These are phyloP conservation scores for Hipparchia sbordonii DNA, from an alignment of 2,888 invertebrate genomes.

Conservation along the genomic window DNA sequence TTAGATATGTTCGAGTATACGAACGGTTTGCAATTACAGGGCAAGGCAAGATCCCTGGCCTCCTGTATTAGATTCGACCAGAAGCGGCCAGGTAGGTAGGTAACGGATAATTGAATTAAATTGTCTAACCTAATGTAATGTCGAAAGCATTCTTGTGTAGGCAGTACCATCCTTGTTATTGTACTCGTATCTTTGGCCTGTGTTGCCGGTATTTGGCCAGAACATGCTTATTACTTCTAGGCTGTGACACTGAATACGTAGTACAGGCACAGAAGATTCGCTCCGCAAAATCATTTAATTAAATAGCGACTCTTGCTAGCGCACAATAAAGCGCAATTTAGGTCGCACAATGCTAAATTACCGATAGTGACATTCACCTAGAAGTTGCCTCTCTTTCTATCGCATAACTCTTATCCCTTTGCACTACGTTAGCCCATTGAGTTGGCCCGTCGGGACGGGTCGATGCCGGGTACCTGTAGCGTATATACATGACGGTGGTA, in stretches of 20 bases:
- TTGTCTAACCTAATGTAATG: conserved; percentile 9
- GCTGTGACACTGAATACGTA: background rate
- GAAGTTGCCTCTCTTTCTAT: no score
- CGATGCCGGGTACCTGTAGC: no score
- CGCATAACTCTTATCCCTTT: no score
- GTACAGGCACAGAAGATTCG: no score
- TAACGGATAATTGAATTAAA: conserved; percentile 16
- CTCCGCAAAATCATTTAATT: no score
- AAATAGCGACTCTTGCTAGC: no score
- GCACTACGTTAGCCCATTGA: no score
- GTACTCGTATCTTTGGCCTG: background rate
- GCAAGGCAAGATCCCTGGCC: conserved; percentile 2
- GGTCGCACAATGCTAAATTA: no score
- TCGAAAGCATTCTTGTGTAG: conserved; percentile 14
- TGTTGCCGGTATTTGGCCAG: background rate
- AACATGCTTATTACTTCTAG: background rate
- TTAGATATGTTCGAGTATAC: background rate
- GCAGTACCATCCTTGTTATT: background rate
- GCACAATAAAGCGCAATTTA: no score
- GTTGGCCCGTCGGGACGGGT: no score
- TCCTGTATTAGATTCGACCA: conserved; percentile 10
- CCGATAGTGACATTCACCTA: no score
- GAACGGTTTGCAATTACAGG: conserved; percentile 15
- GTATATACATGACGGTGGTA: no score
- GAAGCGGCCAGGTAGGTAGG: conserved; percentile 1